phyloP scores from a whole-genome alignment of 1,140 invertebrate genomes.

The Nasonia longicornis region DNA sequence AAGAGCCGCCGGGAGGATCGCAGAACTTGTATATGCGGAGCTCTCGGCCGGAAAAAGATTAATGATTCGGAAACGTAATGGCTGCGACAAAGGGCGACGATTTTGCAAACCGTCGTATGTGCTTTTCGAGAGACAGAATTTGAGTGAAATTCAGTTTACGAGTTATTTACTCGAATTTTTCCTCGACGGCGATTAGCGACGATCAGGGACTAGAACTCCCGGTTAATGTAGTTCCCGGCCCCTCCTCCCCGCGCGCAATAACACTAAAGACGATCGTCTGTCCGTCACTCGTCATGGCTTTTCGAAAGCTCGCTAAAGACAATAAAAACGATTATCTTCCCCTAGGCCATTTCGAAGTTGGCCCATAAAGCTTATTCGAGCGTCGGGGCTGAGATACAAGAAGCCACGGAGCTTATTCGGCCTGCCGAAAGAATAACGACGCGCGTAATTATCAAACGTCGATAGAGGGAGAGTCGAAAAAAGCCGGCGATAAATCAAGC shows the following conservation, averaged over 20 bases:
- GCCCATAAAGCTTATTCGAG: conserved; percentile 39
- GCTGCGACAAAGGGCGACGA: conserved; percentile 9
- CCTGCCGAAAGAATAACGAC: too few species aligned
- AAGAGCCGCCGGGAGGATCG: conserved; percentile 15
- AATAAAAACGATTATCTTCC: conserved; percentile 45
- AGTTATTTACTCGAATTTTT: not conserved
- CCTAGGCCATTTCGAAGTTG: conserved; percentile 36
- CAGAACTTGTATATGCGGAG: conserved; percentile 35
- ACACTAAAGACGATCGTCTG: not conserved
- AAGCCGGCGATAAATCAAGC: too few species aligned
- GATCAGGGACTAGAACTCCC: not conserved
- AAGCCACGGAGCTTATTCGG: not conserved
- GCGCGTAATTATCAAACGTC: not conserved
- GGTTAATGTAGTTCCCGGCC: too few species aligned
- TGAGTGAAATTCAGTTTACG: not conserved
- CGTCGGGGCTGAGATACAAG: not conserved
- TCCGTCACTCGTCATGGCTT: not conserved
- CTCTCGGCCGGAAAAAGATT: conserved; percentile 39
- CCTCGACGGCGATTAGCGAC: not conserved
- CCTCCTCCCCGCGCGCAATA: not conserved
- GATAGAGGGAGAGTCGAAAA: not conserved
- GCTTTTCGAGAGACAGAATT: too few species aligned
- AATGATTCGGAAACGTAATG: conserved; percentile 44
- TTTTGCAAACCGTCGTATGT: not conserved
- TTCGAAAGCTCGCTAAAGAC: conserved; percentile 40